A percentile compares a stretch with the other conserved stretches of the same genome.
phyloP scores from a whole-genome alignment of 1,140 invertebrate species.

The Carposina sasakii region DNA sequence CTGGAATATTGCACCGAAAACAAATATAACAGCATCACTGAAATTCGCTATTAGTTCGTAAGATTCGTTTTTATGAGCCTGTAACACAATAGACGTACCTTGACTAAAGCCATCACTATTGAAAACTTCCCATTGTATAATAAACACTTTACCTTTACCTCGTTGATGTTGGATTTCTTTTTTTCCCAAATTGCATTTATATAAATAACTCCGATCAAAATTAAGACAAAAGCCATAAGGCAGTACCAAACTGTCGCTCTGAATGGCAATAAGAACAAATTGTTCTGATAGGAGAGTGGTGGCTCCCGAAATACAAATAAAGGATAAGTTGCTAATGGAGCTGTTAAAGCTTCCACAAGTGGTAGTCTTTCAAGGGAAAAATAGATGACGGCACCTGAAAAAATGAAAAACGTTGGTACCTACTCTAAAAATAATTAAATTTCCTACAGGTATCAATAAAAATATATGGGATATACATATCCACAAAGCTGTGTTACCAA shows the following conservation, averaged over 20 bases:
- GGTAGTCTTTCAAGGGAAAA: slow-evolving; percentile 69
- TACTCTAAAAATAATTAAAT: neutral
- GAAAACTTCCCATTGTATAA: neutral
- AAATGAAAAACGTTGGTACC: slow-evolving; percentile 1
- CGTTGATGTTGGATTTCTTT: slow-evolving; percentile 17
- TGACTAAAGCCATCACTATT: neutral
- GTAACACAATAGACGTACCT: neutral
- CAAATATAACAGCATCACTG: slow-evolving; percentile 57
- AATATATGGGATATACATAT: neutral
- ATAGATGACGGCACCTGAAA: slow-evolving; percentile 72
- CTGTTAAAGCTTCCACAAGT: slow-evolving; percentile 74
- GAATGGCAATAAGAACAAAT: slow-evolving; percentile 77
- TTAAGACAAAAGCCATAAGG: slow-evolving; percentile 54
- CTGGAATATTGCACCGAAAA: slow-evolving; percentile 66
- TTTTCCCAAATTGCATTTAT: slow-evolving; percentile 55
- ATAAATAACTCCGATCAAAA: slow-evolving; percentile 59
- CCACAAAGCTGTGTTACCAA: too few species aligned
- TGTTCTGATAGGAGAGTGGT: slow-evolving; percentile 75
- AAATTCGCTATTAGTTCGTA: slow-evolving; percentile 14
- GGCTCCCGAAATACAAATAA: slow-evolving; percentile 77
- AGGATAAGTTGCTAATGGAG: slow-evolving; percentile 68
- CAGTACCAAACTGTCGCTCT: slow-evolving; percentile 73
- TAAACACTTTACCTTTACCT: neutral
- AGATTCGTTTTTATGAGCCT: neutral
- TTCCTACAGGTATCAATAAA: neutral